Evolutionary conservation across 1,140 invertebrate species (phyloP).

Genomic region (Euglossa dilemma): DNA sequence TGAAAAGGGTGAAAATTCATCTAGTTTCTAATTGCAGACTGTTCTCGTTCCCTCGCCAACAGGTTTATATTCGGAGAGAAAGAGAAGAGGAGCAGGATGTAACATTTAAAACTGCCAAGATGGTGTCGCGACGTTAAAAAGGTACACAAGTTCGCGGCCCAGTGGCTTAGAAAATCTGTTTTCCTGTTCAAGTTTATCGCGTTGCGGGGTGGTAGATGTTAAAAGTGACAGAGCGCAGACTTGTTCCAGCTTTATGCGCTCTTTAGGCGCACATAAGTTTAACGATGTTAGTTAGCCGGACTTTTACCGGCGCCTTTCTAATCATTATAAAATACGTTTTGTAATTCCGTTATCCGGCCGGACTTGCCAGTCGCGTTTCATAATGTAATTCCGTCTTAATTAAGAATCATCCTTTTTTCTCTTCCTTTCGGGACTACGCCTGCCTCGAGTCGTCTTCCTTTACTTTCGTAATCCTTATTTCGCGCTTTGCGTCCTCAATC

Average conservation of each 20-base stretch:
- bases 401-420: not conserved
- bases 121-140: not conserved
- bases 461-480: no score
- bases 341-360: not conserved
- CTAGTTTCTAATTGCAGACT: no score
- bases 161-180: constrained; percentile 22
- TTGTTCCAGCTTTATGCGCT: not conserved
- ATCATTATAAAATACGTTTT: constrained; percentile 7
- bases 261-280: not conserved
- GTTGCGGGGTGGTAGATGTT: not conserved
- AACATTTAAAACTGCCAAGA: not conserved
- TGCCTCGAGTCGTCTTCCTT: not conserved
- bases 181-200: constrained; percentile 1
- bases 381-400: not conserved
- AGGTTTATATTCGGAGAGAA: no score
- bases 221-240: constrained; percentile 23
- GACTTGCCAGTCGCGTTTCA: not conserved
- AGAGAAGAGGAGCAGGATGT: not conserved
- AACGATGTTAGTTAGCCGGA: not conserved
- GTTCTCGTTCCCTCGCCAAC: no score
- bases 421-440: not conserved
- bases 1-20: no score
- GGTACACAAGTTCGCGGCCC: not conserved
- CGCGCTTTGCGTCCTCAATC: no score
- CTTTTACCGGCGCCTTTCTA: not conserved